Percentiles rank a stretch among this genome's conserved stretches.
Conservation (phyloP, 2,113 vertebrate species). For the Budorcas taxicolor region DNA sequence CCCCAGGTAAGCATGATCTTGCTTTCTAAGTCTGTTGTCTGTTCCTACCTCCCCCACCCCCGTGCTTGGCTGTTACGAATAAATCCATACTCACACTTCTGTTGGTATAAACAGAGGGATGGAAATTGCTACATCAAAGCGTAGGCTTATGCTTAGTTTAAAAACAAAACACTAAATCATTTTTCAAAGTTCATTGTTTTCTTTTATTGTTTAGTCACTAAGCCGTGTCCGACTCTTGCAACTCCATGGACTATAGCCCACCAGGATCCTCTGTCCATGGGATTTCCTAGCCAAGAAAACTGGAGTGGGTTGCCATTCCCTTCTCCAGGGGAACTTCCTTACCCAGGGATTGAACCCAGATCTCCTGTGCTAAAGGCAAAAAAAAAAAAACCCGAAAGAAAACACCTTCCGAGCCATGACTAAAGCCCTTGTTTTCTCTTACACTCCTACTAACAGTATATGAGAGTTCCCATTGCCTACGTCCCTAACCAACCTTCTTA, state of each 20-base stretch:
- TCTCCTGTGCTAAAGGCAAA: neutral
- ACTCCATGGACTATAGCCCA: neutral
- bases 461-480: neutral
- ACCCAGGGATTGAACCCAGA: neutral
- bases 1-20: neutral
- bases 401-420: neutral
- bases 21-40: neutral
- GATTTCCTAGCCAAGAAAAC: neutral
- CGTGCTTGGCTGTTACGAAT: neutral
- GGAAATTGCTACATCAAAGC: neutral
- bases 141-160: neutral
- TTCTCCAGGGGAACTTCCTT: neutral
- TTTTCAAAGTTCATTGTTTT: neutral
- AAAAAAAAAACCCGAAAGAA: too few species aligned
- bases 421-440: neutral
- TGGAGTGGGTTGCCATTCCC: neutral
- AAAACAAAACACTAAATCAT: neutral
- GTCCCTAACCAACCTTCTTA: neutral
- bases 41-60: neutral
- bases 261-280: neutral
- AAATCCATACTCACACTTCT: neutral
- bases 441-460: neutral
- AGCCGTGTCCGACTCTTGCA: accelerated
- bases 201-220: neutral
- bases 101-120: neutral